Evolutionary conservation across 2,797 vertebrate genomes (phyloP), one percentile per base, ranked within the genome.

Genomic region (Ambastaia sidthimunki): DNA sequence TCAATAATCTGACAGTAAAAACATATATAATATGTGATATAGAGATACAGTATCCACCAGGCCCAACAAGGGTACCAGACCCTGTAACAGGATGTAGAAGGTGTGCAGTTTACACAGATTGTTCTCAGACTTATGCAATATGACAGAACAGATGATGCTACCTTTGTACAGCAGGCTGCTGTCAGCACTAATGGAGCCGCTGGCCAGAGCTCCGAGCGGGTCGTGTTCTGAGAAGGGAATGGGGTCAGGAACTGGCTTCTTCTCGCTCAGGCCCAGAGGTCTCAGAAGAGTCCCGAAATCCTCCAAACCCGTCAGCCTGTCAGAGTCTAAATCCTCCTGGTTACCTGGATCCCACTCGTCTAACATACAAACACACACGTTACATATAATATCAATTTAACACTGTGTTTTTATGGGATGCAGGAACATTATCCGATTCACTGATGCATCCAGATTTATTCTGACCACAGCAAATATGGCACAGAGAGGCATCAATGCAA

Each of bases 311-410:
- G 93, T 94, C 80, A 95, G 85, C 37, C 91, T 91, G 78, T 92
- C 92, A 13, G 87, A 28, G 54, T 93, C 92, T 2, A 85, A 82
- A 60, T 91, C 90, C 0, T 92, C 92, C 59, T 86, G 88, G 82
- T 91, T 87, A 71, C 89, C 85, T 13, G 91, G 87, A 86, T 95
- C 94, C 94, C 94, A 95, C 48, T 95, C 94, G 74, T 95, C 94
- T 95, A 78, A 65, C 54, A 21, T 73, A 44, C 86, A 12, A 89
- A 94, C 92, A 82, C 62, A 79, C 21, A 85, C 18, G 28, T 54
- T 44, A 65, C n/a, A 54, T n/a, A n/a, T 18, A 15, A 50, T 18
- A 16, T 50, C 1, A 13, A 50, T 50, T 15, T 50, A 50, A 50
- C 5, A 15, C 12, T 13, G 48, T 50, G 48, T 12, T 37, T 37